Base-by-base conservation (phyloP, 2,888 invertebrate species). In the Petrolisthes cinctipes region DNA sequence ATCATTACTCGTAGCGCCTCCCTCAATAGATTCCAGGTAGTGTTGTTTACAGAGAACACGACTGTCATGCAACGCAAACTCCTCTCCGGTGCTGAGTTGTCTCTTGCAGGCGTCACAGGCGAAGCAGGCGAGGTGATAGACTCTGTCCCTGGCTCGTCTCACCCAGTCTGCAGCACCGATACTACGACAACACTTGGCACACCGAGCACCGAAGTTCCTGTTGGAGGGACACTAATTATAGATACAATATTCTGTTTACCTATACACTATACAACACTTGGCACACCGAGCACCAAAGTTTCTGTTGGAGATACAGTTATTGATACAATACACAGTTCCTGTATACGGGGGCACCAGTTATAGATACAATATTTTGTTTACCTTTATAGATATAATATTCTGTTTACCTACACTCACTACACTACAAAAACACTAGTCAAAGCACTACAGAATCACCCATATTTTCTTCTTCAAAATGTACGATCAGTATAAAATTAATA, bases 121-220 rank as follows among this genome's bases (percentile, higher is more conserved):
- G 94, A 99, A 99, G 94, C 99, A 99, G 81, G 99, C 99, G 93
- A 99, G 94, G 94, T 99, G 99, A 94, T 98, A 99, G 61, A 99
- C 97, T 76, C 92, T 92, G 86, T 90, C 89, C 37, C 91, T 93
- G 66, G 99, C 99, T 92, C 98, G 96, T 91, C 99, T 95, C 92
- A 99, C 99, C 99, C 99, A 99, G 94, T 99, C 99, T 78, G 97
- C 97, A 23, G 98, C 95, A 23, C 97, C 97, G 92, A 99, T 98
- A 91, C 96, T 96, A 85, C 99, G 95, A 92, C 96, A 95, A 93
- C 99, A 99, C 93, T 98, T 98, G 83, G 98, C 96, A 93, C 99
- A 99, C 94, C 98, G 98, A 86, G 97, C 97, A 90, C 98, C 98
- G 93, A 98, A 99, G 92, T 97, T 96, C 95, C 99, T 99, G 94